A percentile compares a stretch with the other conserved stretches of the same genome.
Conservation (phyloP, 2,797 vertebrate species). For the Micrastur ruficollis region DNA sequence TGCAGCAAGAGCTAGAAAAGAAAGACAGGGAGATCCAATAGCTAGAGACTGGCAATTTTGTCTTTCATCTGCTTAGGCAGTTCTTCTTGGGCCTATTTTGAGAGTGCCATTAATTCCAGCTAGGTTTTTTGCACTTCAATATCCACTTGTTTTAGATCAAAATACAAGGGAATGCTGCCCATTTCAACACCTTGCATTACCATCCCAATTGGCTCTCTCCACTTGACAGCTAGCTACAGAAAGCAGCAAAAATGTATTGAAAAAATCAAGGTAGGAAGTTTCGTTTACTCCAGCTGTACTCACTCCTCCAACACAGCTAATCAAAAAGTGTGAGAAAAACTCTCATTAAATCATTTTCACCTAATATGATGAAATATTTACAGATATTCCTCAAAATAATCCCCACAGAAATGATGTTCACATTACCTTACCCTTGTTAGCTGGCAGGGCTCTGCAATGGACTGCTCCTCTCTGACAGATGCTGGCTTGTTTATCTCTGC, state of each 20-base stretch:
- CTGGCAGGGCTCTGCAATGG: slow-evolving; percentile 80
- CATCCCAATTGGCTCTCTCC: background rate
- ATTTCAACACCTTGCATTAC: background rate
- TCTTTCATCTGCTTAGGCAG: background rate
- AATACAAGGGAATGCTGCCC: background rate
- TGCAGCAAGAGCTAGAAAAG: background rate
- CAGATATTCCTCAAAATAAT: background rate
- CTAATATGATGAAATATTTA: background rate
- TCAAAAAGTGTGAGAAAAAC: background rate
- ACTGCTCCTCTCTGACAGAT: slow-evolving; percentile 79
- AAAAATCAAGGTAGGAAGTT: background rate
- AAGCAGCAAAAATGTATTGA: background rate
- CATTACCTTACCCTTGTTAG: slow-evolving; percentile 86
- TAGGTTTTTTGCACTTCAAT: background rate
- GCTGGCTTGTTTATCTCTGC: slow-evolving; percentile 78
- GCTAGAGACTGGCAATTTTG: background rate
- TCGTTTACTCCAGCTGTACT: background rate
- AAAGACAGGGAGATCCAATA: background rate
- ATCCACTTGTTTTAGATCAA: background rate
- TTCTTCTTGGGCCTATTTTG: background rate
- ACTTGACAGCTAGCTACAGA: background rate
- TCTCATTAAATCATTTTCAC: background rate
- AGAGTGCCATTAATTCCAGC: background rate
- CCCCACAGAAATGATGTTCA: slow-evolving; percentile 1
- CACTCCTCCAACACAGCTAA: background rate